Conservation (phyloP, 2,888 invertebrate genomes). For the Podotricha telesiphe region DNA sequence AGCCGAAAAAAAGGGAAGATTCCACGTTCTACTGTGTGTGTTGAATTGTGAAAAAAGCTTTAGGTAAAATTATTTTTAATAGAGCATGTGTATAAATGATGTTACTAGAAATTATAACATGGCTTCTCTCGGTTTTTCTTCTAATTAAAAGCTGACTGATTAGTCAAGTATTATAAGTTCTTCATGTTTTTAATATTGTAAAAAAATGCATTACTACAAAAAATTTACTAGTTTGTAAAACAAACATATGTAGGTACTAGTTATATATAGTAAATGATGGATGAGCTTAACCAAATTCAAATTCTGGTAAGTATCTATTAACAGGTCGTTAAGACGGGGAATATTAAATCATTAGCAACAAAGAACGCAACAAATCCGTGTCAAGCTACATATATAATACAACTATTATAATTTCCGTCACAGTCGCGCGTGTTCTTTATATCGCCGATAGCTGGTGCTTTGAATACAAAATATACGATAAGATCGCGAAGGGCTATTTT, state of each 20-base stretch:
- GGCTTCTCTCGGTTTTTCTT: no score
- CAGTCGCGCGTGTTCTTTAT: slow-evolving; percentile 68
- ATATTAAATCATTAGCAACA: slow-evolving; percentile 50
- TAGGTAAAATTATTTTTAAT: no score
- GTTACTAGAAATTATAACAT: no score
- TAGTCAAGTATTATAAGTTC: no score
- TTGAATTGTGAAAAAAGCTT: no score
- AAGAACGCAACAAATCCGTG: slow-evolving; percentile 63
- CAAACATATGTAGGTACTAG: background rate
- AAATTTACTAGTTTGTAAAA: background rate
- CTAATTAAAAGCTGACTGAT: no score
- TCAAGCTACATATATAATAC: slow-evolving; percentile 40
- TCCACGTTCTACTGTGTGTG: no score
- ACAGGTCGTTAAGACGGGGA: slow-evolving; percentile 33
- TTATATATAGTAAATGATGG: background rate
- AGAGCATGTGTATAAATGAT: no score
- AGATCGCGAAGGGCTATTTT: slow-evolving; percentile 60
- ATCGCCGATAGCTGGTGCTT: slow-evolving; percentile 58
- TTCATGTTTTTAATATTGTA: no score
- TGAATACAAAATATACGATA: slow-evolving; percentile 74
- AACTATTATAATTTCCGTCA: slow-evolving; percentile 73
- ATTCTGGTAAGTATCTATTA: slow-evolving; percentile 25
- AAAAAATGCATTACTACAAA: background rate
- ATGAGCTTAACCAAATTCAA: background rate
- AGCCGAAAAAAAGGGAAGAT: no score